Percentiles rank a stretch among this genome's conserved stretches.
Evolutionary conservation across 2,888 invertebrate species (phyloP).

Genomic region (Mellilla xanthometata): DNA sequence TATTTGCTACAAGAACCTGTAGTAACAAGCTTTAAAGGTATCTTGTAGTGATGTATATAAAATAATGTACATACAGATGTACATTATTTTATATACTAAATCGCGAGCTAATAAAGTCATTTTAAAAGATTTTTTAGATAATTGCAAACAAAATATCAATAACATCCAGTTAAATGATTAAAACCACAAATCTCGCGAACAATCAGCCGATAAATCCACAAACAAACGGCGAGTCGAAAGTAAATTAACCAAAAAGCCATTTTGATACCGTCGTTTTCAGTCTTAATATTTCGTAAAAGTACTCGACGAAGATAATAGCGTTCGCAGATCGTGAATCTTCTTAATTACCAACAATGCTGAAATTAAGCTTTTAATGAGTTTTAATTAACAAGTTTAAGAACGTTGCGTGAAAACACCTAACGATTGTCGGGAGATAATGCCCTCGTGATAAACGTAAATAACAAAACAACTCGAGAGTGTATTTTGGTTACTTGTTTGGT

Average conservation of each 20-base stretch:
- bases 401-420: slow-evolving; percentile 61
- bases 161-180: background rate
- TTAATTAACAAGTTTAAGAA: slow-evolving; percentile 76
- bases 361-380: slow-evolving; percentile 78
- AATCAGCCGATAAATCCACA: background rate
- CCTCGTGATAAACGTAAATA: slow-evolving; percentile 26
- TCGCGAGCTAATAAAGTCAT: too few relatives aligned
- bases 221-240: slow-evolving; percentile 5
- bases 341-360: slow-evolving; percentile 77
- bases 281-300: slow-evolving; percentile 66
- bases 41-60: too few relatives aligned
- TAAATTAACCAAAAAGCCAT: slow-evolving; percentile 36
- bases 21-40: too few relatives aligned
- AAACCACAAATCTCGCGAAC: background rate
- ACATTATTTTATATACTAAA: too few relatives aligned
- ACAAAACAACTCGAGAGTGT: slow-evolving; percentile 20
- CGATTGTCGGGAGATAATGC: slow-evolving; percentile 44
- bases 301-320: slow-evolving; percentile 67
- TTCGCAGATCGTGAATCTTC: slow-evolving; percentile 76
- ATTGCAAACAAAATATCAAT: too few relatives aligned
- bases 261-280: slow-evolving; percentile 59
- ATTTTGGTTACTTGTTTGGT: slow-evolving; percentile 11
- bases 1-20: slow-evolving; percentile 18
- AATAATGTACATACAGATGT: too few relatives aligned
- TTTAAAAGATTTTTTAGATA: too few relatives aligned